These are phyloP conservation scores for Betta splendens DNA, from an alignment of 2,797 vertebrate genomes.

Conservation along the genomic window DNA sequence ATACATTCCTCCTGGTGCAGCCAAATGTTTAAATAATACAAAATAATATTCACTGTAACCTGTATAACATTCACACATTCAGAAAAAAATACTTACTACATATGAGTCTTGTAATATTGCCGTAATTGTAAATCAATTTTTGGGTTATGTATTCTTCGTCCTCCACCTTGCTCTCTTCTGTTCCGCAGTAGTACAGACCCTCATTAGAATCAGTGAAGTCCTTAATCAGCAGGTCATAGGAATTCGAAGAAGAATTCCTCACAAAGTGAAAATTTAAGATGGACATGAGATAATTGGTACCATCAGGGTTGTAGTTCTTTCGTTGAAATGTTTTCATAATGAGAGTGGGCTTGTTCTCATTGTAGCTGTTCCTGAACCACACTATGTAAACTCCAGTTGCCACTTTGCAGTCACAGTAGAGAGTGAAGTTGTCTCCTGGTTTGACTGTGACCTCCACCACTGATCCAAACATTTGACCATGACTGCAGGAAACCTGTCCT, in stretches of 20 bases:
- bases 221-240: conserved; percentile 40
- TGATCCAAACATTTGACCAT: conserved; percentile 15
- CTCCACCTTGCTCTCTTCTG: neutral
- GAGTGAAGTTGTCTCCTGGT: conserved; percentile 35
- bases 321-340: too few relatives aligned
- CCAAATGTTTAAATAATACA: too few relatives aligned
- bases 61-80: too few relatives aligned
- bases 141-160: fast-evolving
- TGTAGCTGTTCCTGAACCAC: conserved; percentile 57
- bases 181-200: conserved; percentile 59
- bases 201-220: conserved; percentile 37
- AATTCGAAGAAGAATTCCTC: neutral
- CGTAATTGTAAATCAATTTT: neutral
- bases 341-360: conserved; percentile 44
- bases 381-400: neutral
- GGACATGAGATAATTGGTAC: too few relatives aligned
- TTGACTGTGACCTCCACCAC: conserved; percentile 13
- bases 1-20: too few relatives aligned
- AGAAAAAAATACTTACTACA: too few relatives aligned
- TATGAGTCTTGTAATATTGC: conserved; percentile 23
- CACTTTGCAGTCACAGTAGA: conserved; percentile 35
- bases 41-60: too few relatives aligned
- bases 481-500: conserved; percentile 31
- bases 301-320: too few relatives aligned
- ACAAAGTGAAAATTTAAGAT: neutral